Percentiles rank a stretch among this genome's conserved stretches.
Evolutionary conservation across 1,140 invertebrate genomes (phyloP).

Genomic region (Penaeus chinensis): DNA sequence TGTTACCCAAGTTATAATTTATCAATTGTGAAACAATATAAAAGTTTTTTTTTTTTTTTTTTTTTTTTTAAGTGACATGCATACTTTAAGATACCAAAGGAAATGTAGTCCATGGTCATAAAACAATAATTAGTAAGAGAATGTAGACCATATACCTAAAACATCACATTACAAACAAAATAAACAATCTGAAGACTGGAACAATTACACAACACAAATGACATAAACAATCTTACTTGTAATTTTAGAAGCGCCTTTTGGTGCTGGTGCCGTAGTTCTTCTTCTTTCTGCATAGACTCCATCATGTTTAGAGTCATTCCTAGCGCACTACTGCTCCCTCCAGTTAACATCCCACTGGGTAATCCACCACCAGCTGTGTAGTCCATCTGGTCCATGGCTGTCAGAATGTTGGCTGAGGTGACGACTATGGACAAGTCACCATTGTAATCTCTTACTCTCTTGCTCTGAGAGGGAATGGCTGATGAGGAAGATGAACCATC

Average conservation of each 20-base stretch:
- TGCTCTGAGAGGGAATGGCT: neutral
- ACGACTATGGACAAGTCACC: constrained; percentile 35
- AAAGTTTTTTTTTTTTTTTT: too few relatives aligned
- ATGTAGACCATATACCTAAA: too few relatives aligned
- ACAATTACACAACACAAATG: neutral
- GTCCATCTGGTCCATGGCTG: constrained; percentile 1
- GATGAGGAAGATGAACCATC: constrained; percentile 16
- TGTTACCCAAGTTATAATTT: too few relatives aligned
- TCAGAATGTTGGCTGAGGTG: neutral
- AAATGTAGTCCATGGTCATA: too few relatives aligned
- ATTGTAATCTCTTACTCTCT: constrained; percentile 16
- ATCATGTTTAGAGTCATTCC: constrained; percentile 41
- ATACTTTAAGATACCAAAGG: too few relatives aligned
- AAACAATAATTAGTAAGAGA: too few relatives aligned
- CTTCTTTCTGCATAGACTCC: constrained; percentile 54
- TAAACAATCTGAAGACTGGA: too few relatives aligned
- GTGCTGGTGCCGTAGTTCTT: constrained; percentile 46
- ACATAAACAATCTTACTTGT: neutral
- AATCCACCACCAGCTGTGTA: constrained; percentile 19
- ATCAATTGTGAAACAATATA: too few relatives aligned
- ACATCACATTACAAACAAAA: too few relatives aligned
- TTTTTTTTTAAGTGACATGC: too few relatives aligned
- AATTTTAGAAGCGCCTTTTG: constrained; percentile 26
- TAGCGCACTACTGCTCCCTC: constrained; percentile 32
- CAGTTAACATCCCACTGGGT: neutral